Evolutionary conservation across 2,888 invertebrate species (phyloP), one percentile per base, ranked within the genome.

Genomic region (Leptinotarsa peninsularis): DNA sequence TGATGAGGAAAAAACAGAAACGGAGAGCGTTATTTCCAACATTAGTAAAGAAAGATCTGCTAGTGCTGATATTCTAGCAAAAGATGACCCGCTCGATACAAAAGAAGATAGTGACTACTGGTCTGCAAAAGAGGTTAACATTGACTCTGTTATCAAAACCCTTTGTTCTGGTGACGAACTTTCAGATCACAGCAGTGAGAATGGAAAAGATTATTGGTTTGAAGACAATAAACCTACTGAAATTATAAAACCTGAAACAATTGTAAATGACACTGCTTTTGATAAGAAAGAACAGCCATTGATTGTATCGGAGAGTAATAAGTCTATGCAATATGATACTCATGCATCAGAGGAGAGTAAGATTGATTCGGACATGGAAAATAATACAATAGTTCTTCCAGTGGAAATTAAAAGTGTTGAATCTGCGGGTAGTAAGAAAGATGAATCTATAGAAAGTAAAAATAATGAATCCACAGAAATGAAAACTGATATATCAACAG

Each of bases 111-210:
- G 81, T 54, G 93, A 94, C 82, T 93, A 93, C 81, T 95, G 94
- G 94, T 93, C 93, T 52, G 93, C 93, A 7, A 94, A 94, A 86
- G 94, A 94, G 84, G 91, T 94, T 1, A 94, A 94, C 83, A 94
- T 94, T 79, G 94, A 95, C 81, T 94, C 94, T 23, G 95, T 95
- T 2, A 95, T 95, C 78, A 94, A 95, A 87, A 93, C 93, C 0
- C 86, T 93, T 58, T 93, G 93, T 86, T 89, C 89, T 7, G 87
- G 86, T 14, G 90, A 90, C 79, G 89, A 89, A 79, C 77, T 88
- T 56, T 88, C 88, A 3, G 88, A 89, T 80, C 87, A 87, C 33
- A 86, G 87, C 68, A 86, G 86, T 66, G 87, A 86, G 78, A 79
- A 82, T 66, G 85, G 83, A 50, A 88, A 86, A 81, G 85, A 86